These are phyloP conservation scores for Sisor rabdophorus DNA, from an alignment of 2,113 vertebrate genomes.

Conservation along the genomic window DNA sequence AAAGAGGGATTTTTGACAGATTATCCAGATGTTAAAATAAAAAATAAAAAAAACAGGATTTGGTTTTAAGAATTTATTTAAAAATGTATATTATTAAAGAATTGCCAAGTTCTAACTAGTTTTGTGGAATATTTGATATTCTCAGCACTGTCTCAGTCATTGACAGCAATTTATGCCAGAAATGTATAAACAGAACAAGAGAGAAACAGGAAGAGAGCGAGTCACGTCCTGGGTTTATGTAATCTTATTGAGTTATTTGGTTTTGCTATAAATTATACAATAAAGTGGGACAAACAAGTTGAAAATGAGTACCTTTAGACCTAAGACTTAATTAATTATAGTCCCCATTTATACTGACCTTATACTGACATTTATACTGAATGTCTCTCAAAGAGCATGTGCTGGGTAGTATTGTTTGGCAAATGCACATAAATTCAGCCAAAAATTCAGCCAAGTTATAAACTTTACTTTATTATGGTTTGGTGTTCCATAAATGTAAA, in stretches of 20 bases:
- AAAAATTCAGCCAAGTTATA: slow-evolving; percentile 1
- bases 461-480: neutral
- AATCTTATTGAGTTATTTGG: neutral
- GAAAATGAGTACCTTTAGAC: neutral
- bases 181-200: too few species aligned
- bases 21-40: slow-evolving; percentile 5
- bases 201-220: neutral
- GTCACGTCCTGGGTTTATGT: slow-evolving; percentile 2
- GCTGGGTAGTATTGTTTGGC: neutral
- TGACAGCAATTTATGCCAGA: neutral
- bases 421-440: neutral
- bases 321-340: neutral
- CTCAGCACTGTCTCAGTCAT: slow-evolving; percentile 1
- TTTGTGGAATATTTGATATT: neutral
- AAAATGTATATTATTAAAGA: neutral
- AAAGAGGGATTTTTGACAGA: neutral
- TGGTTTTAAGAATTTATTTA: too few species aligned
- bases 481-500: neutral
- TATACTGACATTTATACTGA: neutral
- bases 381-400: neutral
- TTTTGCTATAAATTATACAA: neutral
- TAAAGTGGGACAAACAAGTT: neutral
- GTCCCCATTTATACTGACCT: neutral
- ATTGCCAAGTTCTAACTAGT: neutral
- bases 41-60: neutral